These are phyloP conservation scores for Porites cylindrica DNA, from an alignment of 92 coral and sea anemone species.

Conservation along the genomic window DNA sequence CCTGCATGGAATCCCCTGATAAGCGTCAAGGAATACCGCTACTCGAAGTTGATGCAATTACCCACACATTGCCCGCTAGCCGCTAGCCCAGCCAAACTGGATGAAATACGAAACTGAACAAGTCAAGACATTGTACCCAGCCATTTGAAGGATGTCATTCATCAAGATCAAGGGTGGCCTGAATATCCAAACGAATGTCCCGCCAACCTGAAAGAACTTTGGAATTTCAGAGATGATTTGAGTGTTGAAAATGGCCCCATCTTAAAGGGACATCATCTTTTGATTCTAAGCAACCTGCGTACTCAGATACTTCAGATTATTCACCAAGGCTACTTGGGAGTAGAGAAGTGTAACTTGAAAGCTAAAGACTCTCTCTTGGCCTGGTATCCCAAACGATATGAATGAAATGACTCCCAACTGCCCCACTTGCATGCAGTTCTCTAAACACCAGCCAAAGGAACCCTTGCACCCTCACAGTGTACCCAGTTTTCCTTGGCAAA, in stretches of 20 bases:
- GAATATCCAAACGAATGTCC: conserved; percentile 42
- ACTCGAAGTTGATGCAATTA: conserved; percentile 51
- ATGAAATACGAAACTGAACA: too few relatives aligned
- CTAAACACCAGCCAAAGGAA: conserved; percentile 18
- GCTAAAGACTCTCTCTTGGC: conserved; percentile 38
- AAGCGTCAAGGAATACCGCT: conserved; percentile 15
- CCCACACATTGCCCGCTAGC: conserved; percentile 44
- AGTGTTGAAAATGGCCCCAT: conserved; percentile 67
- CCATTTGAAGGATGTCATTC: background rate
- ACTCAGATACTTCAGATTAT: conserved; percentile 25
- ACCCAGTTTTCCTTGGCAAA: conserved; percentile 49
- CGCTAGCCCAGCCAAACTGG: too few relatives aligned
- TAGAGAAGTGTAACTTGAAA: conserved; percentile 60
- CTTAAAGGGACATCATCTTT: conserved; percentile 16
- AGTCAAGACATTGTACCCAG: too few relatives aligned
- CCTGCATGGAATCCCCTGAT: conserved; percentile 49
- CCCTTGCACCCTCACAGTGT: background rate
- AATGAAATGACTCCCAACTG: conserved; percentile 48
- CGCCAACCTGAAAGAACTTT: conserved; percentile 49
- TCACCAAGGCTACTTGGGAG: conserved; percentile 60
- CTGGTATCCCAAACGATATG: conserved; percentile 12
- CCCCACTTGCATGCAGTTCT: conserved; percentile 41
- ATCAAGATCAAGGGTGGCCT: conserved; percentile 60
- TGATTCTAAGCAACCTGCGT: conserved; percentile 15
- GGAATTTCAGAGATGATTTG: conserved; percentile 68